Conservation (phyloP, 2,113 vertebrate genomes). For the Sprattus sprattus region DNA sequence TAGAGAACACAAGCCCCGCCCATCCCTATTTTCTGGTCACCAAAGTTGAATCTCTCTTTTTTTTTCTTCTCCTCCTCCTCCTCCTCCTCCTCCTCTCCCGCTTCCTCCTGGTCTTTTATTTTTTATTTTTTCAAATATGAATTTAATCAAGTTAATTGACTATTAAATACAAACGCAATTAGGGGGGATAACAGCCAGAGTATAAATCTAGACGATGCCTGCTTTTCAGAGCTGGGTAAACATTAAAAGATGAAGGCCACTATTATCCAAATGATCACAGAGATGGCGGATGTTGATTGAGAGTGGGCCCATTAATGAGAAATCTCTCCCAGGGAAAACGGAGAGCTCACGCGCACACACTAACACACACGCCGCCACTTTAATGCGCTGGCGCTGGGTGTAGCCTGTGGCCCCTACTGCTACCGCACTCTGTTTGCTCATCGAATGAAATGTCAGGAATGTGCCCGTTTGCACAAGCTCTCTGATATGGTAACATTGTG, state of each 20-base stretch:
- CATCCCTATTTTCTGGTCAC: background rate
- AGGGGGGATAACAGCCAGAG: constrained; percentile 47
- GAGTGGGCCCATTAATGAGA: constrained; percentile 60
- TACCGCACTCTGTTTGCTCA: background rate
- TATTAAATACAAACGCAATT: constrained; percentile 67
- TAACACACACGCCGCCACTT: background rate
- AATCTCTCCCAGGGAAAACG: constrained; percentile 41
- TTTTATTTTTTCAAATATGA: constrained; percentile 47
- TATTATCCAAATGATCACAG: constrained; percentile 63
- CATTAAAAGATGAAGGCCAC: constrained; percentile 63
- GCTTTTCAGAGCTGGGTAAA: constrained; percentile 59
- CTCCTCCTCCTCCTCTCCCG: background rate
- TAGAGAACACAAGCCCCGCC: constrained; percentile 41
- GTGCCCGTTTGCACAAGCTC: background rate
- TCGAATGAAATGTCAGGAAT: constrained; percentile 9
- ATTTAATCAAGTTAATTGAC: constrained; percentile 70
- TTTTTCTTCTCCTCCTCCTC: constrained; percentile 27
- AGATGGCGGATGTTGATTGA: constrained; percentile 56
- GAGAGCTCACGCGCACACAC: constrained; percentile 8
- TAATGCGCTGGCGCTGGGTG: constrained; percentile 13
- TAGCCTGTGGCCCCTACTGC: constrained; percentile 23
- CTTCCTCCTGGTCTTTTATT: no score
- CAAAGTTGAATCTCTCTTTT: constrained; percentile 38
- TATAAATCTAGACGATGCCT: constrained; percentile 54
- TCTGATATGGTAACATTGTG: constrained; percentile 10